Base-by-base conservation (phyloP, 2,113 vertebrate species). In the Gymnorhina tibicen region DNA sequence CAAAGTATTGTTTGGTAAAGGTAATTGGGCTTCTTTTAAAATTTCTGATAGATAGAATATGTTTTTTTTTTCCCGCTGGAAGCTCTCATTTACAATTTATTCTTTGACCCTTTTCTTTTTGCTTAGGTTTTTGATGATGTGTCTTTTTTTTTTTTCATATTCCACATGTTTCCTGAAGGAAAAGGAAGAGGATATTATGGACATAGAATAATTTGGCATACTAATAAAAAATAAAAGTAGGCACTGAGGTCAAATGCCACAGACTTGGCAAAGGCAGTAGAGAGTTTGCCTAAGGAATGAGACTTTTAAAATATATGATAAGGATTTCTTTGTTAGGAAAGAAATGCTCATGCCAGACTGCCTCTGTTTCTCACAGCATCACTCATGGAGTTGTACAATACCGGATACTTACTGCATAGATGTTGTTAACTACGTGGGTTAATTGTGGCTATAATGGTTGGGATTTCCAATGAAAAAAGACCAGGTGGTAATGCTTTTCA, bases 371-470 rank as follows among this genome's bases (percentile, higher is more conserved):
- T 83, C 44, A 41, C 42, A 68, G 9, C 17, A 37, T 16, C 30
- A 33, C 8, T 84, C 63, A 39, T 19, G 30, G 23, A 87, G 8
- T 20, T 59, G 20, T 67, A 23, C 20, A 75, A 24, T 33, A 33
- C 9, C 5, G 0, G n/a, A 2, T 47, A 14, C 2, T 55, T 50
- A 44, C 5, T 24, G 13, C n/a, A 49, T 4, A 41, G 13, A 9
- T 27, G 6, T 35, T 69, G 2, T 37, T 58, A 84, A 37, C 12
- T 42, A 20, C 20, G 24, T 30, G 39, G 16, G 8, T 79, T 72
- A 33, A 56, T 63, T 68, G 15, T 75, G 67, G 27, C 42, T 64
- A 9, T 46, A 41, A 5, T 28, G 6, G 3, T 26, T 90, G 67
- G 32, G 23, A 59, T n/a, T 67, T 69, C 26, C 22, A 58, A 6